Evolutionary conservation across 2,797 vertebrate species (phyloP).

Genomic region (Pseudopleuronectes americanus): DNA sequence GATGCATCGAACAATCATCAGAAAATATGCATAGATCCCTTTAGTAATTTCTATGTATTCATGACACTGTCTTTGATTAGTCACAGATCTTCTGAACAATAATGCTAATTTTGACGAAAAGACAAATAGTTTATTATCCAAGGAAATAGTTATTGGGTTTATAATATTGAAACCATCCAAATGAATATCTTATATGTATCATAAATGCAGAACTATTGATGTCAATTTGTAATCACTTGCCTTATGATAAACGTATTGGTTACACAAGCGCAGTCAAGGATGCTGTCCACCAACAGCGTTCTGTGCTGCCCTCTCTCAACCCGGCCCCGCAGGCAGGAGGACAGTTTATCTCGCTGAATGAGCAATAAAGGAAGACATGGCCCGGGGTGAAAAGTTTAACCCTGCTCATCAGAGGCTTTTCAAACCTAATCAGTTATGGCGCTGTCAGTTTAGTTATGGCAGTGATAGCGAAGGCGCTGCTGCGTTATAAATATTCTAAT

Average conservation of each 20-base stretch:
- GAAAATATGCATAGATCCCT: background rate
- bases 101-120: too few relatives aligned
- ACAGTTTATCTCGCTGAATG: constrained; percentile 34
- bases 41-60: too few relatives aligned
- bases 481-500: constrained; percentile 55
- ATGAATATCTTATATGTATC: background rate
- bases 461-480: constrained; percentile 37
- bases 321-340: background rate
- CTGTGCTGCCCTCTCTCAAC: background rate
- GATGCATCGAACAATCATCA: too few relatives aligned
- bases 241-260: background rate
- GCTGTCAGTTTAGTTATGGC: constrained; percentile 30
- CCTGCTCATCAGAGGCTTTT: constrained; percentile 38
- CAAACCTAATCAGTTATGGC: constrained; percentile 55
- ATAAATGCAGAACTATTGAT: background rate
- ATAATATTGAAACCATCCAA: background rate
- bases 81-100: background rate
- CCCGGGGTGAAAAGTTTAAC: constrained; percentile 70
- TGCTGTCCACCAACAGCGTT: too few relatives aligned
- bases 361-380: constrained; percentile 64
- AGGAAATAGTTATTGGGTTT: background rate
- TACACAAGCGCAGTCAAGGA: constrained; percentile 1
- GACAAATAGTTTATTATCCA: background rate
- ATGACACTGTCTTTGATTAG: too few relatives aligned
- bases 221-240: background rate